Base-by-base conservation (phyloP, 2,888 invertebrate genomes). In the Zelleria hepariella region DNA sequence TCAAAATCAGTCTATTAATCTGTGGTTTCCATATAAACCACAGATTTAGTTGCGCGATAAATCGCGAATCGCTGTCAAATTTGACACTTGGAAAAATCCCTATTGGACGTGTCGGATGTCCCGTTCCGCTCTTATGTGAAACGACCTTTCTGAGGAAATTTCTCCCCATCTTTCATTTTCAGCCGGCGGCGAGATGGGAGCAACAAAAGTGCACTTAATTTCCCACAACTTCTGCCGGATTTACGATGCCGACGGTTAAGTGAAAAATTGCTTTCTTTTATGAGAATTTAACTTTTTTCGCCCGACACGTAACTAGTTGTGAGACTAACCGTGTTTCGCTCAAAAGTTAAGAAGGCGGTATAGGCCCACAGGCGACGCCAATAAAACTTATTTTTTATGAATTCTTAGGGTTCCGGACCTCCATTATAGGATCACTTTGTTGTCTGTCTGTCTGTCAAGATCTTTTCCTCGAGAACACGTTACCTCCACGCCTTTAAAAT, bases 211-310 rank as follows among this genome's bases (percentile, higher is more conserved):
- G 73, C 77, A 75, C 75, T 81, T 80, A 81, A 81, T 78, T 76
- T 74, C 70, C 67, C 74, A 69, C 70, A 77, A 78, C 71, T 76
- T 70, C 69, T 67, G 67, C 64, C 66, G 74, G 73, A 79, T 80
- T 82, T 80, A 80, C 75, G 77, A 72, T 67, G 68, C 66, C 65
- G 72, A 69, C 67, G 70, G 71, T 74, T 77, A 73, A 77, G 72
- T 77, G 77, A 77, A 75, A 78, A 78, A 81, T 78, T 75, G 74
- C 75, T 77, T 74, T 74, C 72, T 77, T 77, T 80, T 79, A 78
- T 73, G 71, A 73, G 72, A 72, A 75, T 73, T 77, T 68, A 69
- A 67, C 67, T 68, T 63, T 62, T 53, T 42, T 42, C 32, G 15
- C 32, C 15, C 32, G 10, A 10, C 32, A 1, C 32, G 5, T 15